Evolutionary conservation across 2,113 vertebrate genomes (phyloP), one percentile per base, ranked within the genome.

Genomic region (Puntigrus tetrazona): DNA sequence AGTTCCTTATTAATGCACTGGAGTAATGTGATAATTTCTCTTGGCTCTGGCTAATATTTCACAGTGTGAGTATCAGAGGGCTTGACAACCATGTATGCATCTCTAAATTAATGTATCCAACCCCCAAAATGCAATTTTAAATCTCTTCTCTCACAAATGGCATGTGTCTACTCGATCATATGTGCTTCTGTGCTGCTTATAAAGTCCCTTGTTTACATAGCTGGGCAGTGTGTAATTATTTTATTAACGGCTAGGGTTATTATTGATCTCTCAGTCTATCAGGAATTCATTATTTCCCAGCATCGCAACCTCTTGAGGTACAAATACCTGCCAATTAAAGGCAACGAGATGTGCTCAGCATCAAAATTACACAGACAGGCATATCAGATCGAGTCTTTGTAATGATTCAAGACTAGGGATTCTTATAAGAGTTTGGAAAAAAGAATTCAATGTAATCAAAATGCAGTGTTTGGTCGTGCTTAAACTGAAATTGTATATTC

Each of bases 201-300:
- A 29, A 27, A 69, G 29, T 84, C 83, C 75, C 79, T 29, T 52
- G 57, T 86, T 79, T 83, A 78, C 74, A 67, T 67, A 78, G 38
- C 25, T 69, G 47, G 43, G 63, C 72, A 50, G 34, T 55, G 81
- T 34, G 63, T 73, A 72, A 85, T 82, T 85, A 85, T 87, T 87
- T 87, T 73, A 85, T 85, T 82, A 85, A 85, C 50, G 63, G 52
- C 18, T 43, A 27, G 18, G 52, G 82, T 59, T 78, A 83, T 74
- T 79, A 85, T 88, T 84, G 76, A 80, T 84, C 79, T 79, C 70
- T 78, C 34, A 75, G 57, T 73, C 55, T 86, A 84, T 88, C 78
- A 86, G 78, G 75, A 83, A 86, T 83, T 76, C 57, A 82, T 84
- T 85, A 85, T 87, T 86, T 82, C 47, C 34, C 79, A 61, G 79